phyloP scores from a whole-genome alignment of 2,888 invertebrate species.

The Antitype chi region DNA sequence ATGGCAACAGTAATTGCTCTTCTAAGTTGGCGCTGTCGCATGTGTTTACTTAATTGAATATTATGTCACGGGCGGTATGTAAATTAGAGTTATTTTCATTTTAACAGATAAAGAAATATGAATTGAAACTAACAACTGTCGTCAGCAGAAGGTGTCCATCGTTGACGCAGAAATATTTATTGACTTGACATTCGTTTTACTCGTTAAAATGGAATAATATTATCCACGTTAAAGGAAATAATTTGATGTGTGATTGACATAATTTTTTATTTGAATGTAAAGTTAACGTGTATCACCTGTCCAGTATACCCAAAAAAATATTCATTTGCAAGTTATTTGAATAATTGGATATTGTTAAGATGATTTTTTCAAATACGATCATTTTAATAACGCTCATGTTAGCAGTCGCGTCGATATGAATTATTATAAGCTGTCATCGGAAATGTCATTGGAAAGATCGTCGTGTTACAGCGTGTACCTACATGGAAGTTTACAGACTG shows the following conservation, averaged over 20 bases:
- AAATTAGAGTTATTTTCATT: constrained; percentile 57
- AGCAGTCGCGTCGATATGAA: constrained; percentile 37
- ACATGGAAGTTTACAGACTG: constrained; percentile 6
- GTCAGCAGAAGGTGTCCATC: constrained; percentile 57
- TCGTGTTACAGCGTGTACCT: neutral
- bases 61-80: constrained; percentile 47
- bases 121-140: constrained; percentile 64
- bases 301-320: constrained; percentile 52
- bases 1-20: constrained; percentile 42
- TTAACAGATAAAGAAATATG: constrained; percentile 54
- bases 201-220: constrained; percentile 75
- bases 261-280: constrained; percentile 70
- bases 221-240: constrained; percentile 69
- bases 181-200: constrained; percentile 66
- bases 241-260: constrained; percentile 77
- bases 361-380: constrained; percentile 40
- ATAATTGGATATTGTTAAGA: constrained; percentile 60
- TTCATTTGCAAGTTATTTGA: constrained; percentile 60
- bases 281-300: constrained; percentile 65
- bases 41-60: constrained; percentile 52
- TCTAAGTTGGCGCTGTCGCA: constrained; percentile 17
- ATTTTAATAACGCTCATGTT: constrained; percentile 46
- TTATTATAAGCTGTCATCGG: constrained; percentile 44
- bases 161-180: constrained; percentile 63
- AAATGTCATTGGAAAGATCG: constrained; percentile 45